These are phyloP conservation scores for Speoplatyrhinus poulsoni DNA, from an alignment of 2,113 vertebrate species.

Conservation along the genomic window DNA sequence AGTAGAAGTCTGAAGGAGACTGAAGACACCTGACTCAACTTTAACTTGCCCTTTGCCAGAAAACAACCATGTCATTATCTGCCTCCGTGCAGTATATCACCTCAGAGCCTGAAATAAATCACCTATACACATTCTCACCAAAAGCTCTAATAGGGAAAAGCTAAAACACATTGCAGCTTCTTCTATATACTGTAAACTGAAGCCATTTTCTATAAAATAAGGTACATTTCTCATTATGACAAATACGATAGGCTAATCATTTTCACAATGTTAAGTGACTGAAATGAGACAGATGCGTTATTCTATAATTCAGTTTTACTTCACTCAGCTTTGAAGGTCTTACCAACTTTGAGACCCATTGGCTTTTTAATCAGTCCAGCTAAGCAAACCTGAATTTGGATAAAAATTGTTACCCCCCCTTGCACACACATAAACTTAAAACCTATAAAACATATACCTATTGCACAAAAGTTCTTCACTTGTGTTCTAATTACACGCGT, in stretches of 20 bases:
- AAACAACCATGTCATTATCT: constrained; percentile 27
- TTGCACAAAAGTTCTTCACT: no score
- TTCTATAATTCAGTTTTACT: no score
- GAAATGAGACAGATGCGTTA: constrained; percentile 17
- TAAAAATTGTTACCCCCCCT: no score
- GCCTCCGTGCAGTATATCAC: neutral
- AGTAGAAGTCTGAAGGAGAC: constrained; percentile 36
- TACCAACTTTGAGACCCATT: no score
- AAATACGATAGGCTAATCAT: constrained; percentile 52
- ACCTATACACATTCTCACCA: constrained; percentile 5
- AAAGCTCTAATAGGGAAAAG: no score
- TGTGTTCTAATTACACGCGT: no score
- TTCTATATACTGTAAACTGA: no score
- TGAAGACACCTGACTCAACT: constrained; percentile 45
- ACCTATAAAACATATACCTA: no score
- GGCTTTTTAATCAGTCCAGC: no score
- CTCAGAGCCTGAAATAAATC: constrained; percentile 12
- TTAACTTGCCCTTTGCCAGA: constrained; percentile 53
- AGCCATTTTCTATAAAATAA: constrained; percentile 6
- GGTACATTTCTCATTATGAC: constrained; percentile 67
- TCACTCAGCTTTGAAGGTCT: no score
- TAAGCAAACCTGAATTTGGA: no score
- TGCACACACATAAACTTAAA: no score
- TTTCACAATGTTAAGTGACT: constrained; percentile 38
- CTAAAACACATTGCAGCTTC: neutral